Conservation (phyloP, 2,888 invertebrate genomes). For the Dynastes grantii region DNA sequence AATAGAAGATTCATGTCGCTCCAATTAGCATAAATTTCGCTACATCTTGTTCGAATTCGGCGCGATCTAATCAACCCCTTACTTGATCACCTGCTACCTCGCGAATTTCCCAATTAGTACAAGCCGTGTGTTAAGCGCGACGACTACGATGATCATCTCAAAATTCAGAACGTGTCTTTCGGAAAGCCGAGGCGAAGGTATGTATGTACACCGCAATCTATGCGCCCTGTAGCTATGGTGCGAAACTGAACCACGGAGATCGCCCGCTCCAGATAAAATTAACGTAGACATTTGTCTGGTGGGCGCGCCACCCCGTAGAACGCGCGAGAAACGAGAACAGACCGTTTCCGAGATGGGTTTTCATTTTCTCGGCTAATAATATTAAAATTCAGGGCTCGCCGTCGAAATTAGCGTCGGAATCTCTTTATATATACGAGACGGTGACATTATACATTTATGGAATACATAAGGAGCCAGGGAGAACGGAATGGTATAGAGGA, state of each 20-base stretch:
- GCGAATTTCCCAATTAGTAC: conserved; percentile 24
- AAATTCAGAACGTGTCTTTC: conserved; percentile 24
- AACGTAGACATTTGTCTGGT: conserved; percentile 39
- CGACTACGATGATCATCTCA: not conserved
- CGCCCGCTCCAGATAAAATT: conserved; percentile 29
- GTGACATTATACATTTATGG: conserved; percentile 48
- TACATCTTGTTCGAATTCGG: conserved; percentile 26
- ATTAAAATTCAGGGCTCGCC: conserved; percentile 46
- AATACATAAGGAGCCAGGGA: conserved; percentile 38
- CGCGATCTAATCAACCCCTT: conserved; percentile 19
- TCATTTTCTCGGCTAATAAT: conserved; percentile 49
- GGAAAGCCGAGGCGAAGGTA: not conserved
- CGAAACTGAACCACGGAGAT: conserved; percentile 3
- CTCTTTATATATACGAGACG: conserved; percentile 45
- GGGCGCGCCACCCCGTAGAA: not conserved
- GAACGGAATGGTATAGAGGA: not conserved
- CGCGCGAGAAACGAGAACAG: conserved; percentile 25
- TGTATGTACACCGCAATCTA: not conserved
- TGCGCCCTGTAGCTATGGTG: not conserved
- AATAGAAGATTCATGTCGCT: not conserved
- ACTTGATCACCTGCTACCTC: conserved; percentile 34
- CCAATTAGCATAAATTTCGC: conserved; percentile 4
- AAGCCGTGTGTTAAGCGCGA: conserved; percentile 18
- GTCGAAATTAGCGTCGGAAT: conserved; percentile 46
- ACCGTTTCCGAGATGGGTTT: conserved; percentile 42